A percentile compares a stretch with the other conserved stretches of the same genome.
phyloP scores from a whole-genome alignment of 2,888 invertebrate genomes.

The Lasioglossum vierecki region DNA sequence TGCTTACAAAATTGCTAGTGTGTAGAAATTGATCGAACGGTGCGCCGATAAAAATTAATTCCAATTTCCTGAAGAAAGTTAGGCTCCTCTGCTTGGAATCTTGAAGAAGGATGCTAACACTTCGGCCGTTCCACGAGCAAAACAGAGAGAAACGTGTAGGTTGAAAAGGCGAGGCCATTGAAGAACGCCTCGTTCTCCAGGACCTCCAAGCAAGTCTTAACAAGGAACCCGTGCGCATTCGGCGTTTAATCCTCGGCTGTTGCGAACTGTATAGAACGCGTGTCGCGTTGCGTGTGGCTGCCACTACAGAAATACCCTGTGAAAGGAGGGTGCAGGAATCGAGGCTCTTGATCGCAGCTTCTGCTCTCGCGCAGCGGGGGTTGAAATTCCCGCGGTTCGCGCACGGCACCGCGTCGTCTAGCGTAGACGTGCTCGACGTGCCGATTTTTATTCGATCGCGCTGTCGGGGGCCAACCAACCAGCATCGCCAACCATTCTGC shows the following conservation, averaged over 20 bases:
- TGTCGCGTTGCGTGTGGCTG: slow-evolving; percentile 72
- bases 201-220: slow-evolving; percentile 44
- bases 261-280: slow-evolving; percentile 47
- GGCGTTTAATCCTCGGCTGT: slow-evolving; percentile 22
- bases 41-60: too few species aligned
- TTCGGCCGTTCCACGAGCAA: not conserved
- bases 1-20: too few species aligned
- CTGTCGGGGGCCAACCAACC: slow-evolving; percentile 75
- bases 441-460: slow-evolving; percentile 76
- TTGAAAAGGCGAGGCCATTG: not conserved
- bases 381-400: slow-evolving; percentile 68
- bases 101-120: not conserved
- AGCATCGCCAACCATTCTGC: slow-evolving; percentile 50
- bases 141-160: not conserved
- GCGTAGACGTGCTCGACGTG: slow-evolving; percentile 66
- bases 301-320: slow-evolving; percentile 66
- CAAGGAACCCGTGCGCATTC: slow-evolving; percentile 17
- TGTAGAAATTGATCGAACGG: too few species aligned
- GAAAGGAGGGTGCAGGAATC: slow-evolving; percentile 56
- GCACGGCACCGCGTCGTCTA: slow-evolving; percentile 48
- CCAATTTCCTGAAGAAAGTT: not conserved
- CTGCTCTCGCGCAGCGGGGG: slow-evolving; percentile 71
- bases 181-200: slow-evolving; percentile 4
- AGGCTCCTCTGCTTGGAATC: not conserved
- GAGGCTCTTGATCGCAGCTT: slow-evolving; percentile 25